Evolutionary conservation across 2,113 vertebrate genomes (phyloP), one percentile per base, ranked within the genome.

Genomic region (Spizaetus ornatus): DNA sequence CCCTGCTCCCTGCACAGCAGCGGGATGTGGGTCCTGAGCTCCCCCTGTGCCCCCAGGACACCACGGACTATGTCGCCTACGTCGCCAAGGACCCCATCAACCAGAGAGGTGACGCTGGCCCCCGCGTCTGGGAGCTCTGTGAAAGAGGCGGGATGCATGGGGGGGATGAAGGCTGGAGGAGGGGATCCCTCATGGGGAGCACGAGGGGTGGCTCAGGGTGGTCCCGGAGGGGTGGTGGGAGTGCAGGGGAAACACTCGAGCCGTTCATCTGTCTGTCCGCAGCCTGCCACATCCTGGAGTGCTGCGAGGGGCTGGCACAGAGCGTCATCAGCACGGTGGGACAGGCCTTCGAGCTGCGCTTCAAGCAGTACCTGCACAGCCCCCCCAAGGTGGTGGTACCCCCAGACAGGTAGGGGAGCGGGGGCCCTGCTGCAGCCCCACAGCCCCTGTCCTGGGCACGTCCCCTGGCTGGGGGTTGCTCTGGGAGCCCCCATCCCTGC

Each of bases 261-360:
- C 50, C 0, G 0, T 66, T 53, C 0, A 1, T 82, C 67, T 14
- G 7, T 96, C 67, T 40, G 45, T 72, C 69, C 0, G 3, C 92
- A 99, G 99, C 99, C 7, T 99, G 99, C 93, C 99, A 99, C 94
- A 99, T 99, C 97, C 98, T 99, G 98, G 99, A 99, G 97, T 99
- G 99, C 82, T 98, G 99, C 1, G 99, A 99, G 11, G 99, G 99
- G 92, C 98, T 99, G 78, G 99, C 99, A 0, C 99, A 99, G 98
- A 99, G 98, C 2, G 98, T 99, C 96, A 99, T 99, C 98, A 99
- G 98, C 90, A 99, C 99, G 5, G 99, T 99, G 50, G 99, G 99
- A 61, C 99, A 99, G 92, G 99, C 99, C 91, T 99, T 99, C 0
- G 99, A 99, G 98, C 98, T 99, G 87, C 99, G 99, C 96, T 99